These are phyloP conservation scores for Cyclopterus lumpus DNA, from an alignment of 2,797 vertebrate genomes.

Conservation along the genomic window DNA sequence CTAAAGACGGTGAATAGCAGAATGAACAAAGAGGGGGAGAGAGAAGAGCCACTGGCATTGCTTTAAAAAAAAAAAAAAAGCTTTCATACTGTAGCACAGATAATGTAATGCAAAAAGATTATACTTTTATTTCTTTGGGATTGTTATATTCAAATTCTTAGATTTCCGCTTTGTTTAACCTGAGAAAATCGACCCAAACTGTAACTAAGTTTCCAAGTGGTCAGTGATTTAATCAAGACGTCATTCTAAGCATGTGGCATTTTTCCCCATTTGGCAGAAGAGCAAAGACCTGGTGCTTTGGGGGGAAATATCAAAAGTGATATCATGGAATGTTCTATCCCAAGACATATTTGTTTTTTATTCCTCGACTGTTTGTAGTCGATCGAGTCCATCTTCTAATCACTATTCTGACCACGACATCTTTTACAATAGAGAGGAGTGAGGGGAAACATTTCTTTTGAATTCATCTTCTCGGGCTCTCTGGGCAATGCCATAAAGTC, in stretches of 20 bases:
- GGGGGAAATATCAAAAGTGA: background rate
- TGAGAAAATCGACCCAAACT: background rate
- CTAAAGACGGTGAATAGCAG: constrained; percentile 70
- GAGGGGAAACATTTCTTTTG: constrained; percentile 61
- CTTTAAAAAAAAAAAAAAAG: constrained; percentile 47
- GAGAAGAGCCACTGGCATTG: constrained; percentile 58
- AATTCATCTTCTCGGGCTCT: constrained; percentile 67
- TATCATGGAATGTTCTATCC: constrained; percentile 18
- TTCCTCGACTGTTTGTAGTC: constrained; percentile 27
- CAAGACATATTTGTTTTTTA: background rate
- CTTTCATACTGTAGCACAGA: constrained; percentile 37
- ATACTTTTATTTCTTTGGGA: background rate
- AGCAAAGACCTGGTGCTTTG: background rate
- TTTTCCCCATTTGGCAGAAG: background rate
- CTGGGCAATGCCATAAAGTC: constrained; percentile 54
- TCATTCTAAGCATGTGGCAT: background rate
- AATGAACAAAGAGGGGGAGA: constrained; percentile 59
- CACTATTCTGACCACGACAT: constrained; percentile 54
- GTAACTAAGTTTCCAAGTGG: background rate
- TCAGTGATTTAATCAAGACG: background rate
- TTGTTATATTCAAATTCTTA: background rate
- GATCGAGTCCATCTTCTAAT: constrained; percentile 35
- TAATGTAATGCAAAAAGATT: constrained; percentile 30
- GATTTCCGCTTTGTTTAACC: background rate
- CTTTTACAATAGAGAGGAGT: constrained; percentile 30